Evolutionary conservation across 2,888 invertebrate genomes (phyloP), one percentile per base, ranked within the genome.

Genomic region (Melanchra persicariae): DNA sequence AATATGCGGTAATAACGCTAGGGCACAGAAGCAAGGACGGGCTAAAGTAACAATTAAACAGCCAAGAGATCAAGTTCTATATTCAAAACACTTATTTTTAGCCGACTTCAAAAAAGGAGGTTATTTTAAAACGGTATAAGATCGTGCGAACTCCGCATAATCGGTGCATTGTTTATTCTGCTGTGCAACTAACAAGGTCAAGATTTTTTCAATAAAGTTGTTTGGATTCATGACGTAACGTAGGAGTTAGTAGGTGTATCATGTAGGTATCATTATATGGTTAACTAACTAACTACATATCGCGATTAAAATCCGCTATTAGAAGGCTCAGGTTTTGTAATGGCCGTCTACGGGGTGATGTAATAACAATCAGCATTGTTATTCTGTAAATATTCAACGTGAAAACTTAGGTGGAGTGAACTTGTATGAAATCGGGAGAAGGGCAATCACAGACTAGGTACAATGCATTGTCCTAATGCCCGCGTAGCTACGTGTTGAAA

Each of bases 31-130:
- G 71, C 85, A 86, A 86, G 86, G 85, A 82, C 81, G 55, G 79
- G 71, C 69, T 77, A 83, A 84, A 85, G 84, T 84, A 84, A 82
- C 85, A 85, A 83, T 84, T 85, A 82, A 76, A 72, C 74, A 66
- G 66, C 57, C 68, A 67, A 74, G 81, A 84, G 77, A 84, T 83
- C 84, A 84, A 82, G 86, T 81, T 85, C 78, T 83, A 72, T 63
- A 70, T 54, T 64, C 65, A 66, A 58, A 73, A 59, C n/a, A 66
- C 49, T 65, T 68, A 12, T 77, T 75, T 79, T 72, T n/a, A n/a
- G n/a, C n/a, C n/a, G n/a, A n/a, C n/a, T n/a, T n/a, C n/a, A n/a
- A n/a, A n/a, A n/a, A n/a, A n/a, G n/a, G n/a, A n/a, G n/a, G n/a
- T n/a, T n/a, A n/a, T n/a, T 80, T 73, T 76, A 26, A 65, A 71